These are phyloP conservation scores for Salvator merianae DNA, from an alignment of 2,113 vertebrate genomes.

Conservation along the genomic window DNA sequence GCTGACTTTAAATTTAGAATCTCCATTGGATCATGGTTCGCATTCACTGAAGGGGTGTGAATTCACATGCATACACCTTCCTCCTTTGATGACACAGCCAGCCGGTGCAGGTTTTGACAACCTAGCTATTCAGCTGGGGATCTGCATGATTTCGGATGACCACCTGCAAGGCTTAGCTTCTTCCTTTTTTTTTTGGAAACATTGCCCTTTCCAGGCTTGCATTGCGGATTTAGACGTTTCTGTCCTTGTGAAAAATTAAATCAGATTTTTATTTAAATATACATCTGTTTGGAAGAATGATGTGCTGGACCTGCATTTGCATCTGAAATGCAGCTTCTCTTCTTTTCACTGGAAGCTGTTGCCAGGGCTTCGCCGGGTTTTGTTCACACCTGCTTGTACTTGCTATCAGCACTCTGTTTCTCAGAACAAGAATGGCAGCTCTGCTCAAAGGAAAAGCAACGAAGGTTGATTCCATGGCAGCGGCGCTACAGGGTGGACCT, in stretches of 20 bases:
- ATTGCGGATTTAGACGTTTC: not conserved
- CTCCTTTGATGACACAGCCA: not conserved
- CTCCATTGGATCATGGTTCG: not conserved
- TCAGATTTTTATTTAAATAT: accelerated
- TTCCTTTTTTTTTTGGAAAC: not conserved
- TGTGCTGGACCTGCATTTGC: not conserved
- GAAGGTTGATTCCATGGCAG: not conserved
- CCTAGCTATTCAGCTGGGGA: not conserved
- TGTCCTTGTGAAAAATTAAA: not conserved
- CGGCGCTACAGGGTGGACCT: not conserved
- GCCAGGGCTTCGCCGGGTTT: not conserved
- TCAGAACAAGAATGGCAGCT: not conserved
- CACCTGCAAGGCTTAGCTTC: not conserved
- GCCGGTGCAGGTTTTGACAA: not conserved
- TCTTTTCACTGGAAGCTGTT: not conserved
- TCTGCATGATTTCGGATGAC: accelerated
- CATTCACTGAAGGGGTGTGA: not conserved
- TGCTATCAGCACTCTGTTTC: not conserved
- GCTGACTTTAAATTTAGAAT: not conserved
- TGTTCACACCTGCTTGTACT: not conserved
- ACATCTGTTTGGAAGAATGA: not conserved
- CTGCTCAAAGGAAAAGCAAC: not conserved
- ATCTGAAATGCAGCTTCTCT: not conserved
- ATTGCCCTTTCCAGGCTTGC: not conserved
- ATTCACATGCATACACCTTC: not conserved